Base-by-base conservation (phyloP, 2,797 vertebrate genomes). In the Thamnophis elegans region DNA sequence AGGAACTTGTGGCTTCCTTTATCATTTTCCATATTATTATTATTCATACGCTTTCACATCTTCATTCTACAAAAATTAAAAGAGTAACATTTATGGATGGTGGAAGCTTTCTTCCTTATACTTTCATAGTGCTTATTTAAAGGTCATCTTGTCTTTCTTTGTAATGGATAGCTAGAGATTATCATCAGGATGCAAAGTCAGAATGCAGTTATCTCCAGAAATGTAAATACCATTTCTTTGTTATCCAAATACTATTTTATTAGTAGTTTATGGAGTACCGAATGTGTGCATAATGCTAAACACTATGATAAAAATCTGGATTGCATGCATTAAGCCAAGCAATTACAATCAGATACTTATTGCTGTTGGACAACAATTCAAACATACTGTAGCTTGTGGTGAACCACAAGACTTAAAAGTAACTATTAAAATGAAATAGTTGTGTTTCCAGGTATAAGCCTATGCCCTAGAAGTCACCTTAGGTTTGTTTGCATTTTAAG, bases 21-120 rank as follows among this genome's bases (percentile, higher is more conserved):
- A 92, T 90, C 92, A 88, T 94, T 85, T 87, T 51, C 94, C 86
- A 36, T n/a, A 13, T 87, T 78, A 51, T 54, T 32, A 94, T 94
- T 95, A 8, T 87, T 92, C 20, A 65, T 92, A 68, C 87, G 42
- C 28, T 90, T 8, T 16, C 6, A 51, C 18, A 85, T 6, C 28
- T 90, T 89, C 58, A 11, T 56, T 92, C 58, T 58, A 90, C 65
- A 85, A 55, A 32, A 28, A 68, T 58, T 4, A 87, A 87, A 89
- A 5, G n/a, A 53, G 9, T 28, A 86, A 7, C 42, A 73, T 36
- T 93, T 88, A 20, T 59, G 22, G 20, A 32, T 88, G 56, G 51
- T 20, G 20, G 89, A 62, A 82, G n/a, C 12, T 53, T 92, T 58
- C 7, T 12, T 5, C 32, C 0, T 0, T 28, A 55, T 55, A 73